Percentiles rank a stretch among this genome's conserved stretches.
Evolutionary conservation across 2,888 invertebrate species (phyloP).

Genomic region (Crepidodera aurea): DNA sequence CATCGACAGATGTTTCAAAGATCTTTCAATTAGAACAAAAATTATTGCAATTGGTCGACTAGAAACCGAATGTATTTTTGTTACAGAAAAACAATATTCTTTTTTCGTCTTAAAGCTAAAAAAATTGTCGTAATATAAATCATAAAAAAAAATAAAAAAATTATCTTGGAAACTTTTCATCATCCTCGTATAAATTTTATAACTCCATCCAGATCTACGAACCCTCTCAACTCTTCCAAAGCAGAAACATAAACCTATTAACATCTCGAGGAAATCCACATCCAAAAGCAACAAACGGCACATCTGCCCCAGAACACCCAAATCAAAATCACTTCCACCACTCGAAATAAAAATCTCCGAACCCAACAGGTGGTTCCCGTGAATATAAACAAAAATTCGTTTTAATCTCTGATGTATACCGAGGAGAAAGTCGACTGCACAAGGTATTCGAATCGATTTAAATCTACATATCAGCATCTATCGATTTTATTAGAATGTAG

Average conservation of each 20-base stretch:
- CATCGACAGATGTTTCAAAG: too few species aligned
- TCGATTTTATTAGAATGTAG: too few species aligned
- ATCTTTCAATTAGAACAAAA: too few species aligned
- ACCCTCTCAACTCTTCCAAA: not conserved
- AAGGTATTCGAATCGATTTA: too few species aligned
- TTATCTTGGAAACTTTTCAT: not conserved
- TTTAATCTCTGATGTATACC: not conserved
- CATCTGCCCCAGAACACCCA: slow-evolving; percentile 28
- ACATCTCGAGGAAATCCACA: slow-evolving; percentile 6
- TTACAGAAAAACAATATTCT: too few species aligned
- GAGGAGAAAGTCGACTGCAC: not conserved
- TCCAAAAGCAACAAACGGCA: not conserved
- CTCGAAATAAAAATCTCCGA: slow-evolving; percentile 15
- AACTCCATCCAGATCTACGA: not conserved
- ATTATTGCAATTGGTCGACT: too few species aligned
- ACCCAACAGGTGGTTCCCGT: slow-evolving; percentile 30
- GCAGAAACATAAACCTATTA: slow-evolving; percentile 20
- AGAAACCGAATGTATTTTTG: too few species aligned
- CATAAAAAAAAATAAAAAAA: too few species aligned
- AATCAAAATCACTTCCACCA: slow-evolving; percentile 23
- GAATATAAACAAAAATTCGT: slow-evolving; percentile 19
- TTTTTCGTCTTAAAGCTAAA: too few species aligned
- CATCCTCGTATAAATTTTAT: not conserved
- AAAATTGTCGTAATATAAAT: too few species aligned
- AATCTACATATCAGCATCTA: too few species aligned